Conservation (phyloP, 2,797 vertebrate genomes). For the Simalia tracyae region DNA sequence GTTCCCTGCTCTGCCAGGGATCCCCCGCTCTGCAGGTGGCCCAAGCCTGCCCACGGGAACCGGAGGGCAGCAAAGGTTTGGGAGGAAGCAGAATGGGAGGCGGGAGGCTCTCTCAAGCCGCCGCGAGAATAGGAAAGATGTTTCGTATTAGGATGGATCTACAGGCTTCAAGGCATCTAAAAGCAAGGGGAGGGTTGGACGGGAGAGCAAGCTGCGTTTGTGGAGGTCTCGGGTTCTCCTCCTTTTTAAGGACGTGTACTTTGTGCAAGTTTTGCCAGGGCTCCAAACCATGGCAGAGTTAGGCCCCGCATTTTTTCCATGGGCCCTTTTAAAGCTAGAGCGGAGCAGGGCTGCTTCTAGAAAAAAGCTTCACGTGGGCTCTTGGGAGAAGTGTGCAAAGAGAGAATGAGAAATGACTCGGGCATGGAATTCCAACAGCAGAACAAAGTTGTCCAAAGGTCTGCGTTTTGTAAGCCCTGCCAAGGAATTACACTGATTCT, state of each 20-base stretch:
- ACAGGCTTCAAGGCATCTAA: conserved; percentile 45
- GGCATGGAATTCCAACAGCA: background rate
- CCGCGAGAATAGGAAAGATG: conserved; percentile 40
- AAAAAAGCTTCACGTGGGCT: background rate
- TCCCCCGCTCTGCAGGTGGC: conserved; percentile 65
- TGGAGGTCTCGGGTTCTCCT: too few species aligned
- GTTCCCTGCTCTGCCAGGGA: conserved; percentile 37
- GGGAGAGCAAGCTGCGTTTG: background rate
- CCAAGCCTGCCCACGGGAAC: conserved; percentile 38
- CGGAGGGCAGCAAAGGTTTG: conserved; percentile 44
- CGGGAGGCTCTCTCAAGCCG: conserved; percentile 4
- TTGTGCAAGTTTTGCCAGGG: background rate
- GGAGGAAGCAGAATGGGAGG: background rate
- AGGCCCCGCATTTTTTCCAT: too few species aligned
- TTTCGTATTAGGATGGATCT: conserved; percentile 48
- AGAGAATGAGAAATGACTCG: background rate
- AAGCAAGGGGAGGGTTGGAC: background rate
- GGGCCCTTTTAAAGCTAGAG: background rate
- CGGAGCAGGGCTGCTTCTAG: background rate
- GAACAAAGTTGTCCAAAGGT: background rate
- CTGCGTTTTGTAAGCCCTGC: background rate
- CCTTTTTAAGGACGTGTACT: background rate
- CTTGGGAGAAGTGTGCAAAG: background rate
- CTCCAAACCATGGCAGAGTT: background rate
- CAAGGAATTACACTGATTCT: background rate